phyloP scores from a whole-genome alignment of 2,797 vertebrate genomes.

The Schizopygopsis malacanthus region DNA sequence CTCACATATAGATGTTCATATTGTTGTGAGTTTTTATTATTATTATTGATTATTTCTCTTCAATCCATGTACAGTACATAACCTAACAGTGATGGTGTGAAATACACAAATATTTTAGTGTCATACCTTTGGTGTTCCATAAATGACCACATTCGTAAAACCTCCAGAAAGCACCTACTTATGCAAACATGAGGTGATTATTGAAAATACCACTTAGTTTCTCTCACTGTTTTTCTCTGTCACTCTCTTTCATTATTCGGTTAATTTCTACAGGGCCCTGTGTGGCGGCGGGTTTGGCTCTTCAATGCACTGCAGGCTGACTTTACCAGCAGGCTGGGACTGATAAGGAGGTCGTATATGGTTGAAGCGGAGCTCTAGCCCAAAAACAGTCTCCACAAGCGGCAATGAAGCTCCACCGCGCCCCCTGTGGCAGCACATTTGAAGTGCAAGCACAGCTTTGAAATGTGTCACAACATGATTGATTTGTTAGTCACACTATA shows the following conservation, averaged over 20 bases:
- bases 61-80: background rate
- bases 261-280: conserved; percentile 66
- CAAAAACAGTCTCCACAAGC: conserved; percentile 70
- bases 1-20: background rate
- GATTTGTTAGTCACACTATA: conserved; percentile 25
- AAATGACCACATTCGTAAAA: conserved; percentile 43
- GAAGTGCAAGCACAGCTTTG: conserved; percentile 17
- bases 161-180: conserved; percentile 49
- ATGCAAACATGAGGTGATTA: conserved; percentile 54
- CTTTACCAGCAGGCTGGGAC: conserved; percentile 79
- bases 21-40: background rate
- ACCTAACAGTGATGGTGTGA: background rate
- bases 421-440: conserved; percentile 70
- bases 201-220: conserved; percentile 43
- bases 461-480: conserved; percentile 31
- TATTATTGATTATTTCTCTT: background rate
- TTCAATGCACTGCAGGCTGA: conserved; percentile 81
- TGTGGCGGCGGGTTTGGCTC: conserved; percentile 61
- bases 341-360: conserved; percentile 77
- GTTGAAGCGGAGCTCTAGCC: conserved; percentile 59
- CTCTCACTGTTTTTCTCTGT: conserved; percentile 26
- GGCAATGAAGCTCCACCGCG: conserved; percentile 74
- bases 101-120: background rate
- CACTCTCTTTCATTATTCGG: conserved; percentile 68
- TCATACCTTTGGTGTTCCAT: conserved; percentile 20